Evolutionary conservation across 2,113 vertebrate genomes (phyloP).

Genomic region (Eurypyga helias): DNA sequence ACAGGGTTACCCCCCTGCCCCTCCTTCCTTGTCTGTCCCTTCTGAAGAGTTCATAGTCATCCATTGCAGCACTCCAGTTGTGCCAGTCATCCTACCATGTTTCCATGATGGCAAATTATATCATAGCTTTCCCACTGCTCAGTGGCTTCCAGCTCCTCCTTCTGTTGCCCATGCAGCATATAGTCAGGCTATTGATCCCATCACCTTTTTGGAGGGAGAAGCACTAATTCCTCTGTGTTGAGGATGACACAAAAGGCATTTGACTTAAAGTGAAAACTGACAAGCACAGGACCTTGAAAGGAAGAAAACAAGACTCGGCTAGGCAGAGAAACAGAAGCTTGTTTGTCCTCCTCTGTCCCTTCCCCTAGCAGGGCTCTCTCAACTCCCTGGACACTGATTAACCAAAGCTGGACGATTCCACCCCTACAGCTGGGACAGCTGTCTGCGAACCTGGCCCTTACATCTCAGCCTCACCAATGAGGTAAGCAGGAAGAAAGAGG

Average conservation of each 20-base stretch:
- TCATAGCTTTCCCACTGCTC: too few relatives aligned
- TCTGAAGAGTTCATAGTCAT: too few relatives aligned
- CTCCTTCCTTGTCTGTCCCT: too few relatives aligned
- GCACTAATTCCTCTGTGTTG: too few relatives aligned
- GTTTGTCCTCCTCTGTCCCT: background rate
- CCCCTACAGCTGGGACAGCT: background rate
- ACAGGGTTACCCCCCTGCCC: too few relatives aligned
- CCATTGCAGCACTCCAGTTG: too few relatives aligned
- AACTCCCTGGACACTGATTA: background rate
- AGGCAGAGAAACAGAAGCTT: constrained; percentile 23
- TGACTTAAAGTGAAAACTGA: constrained; percentile 18
- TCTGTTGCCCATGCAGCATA: too few relatives aligned
- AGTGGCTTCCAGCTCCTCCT: too few relatives aligned
- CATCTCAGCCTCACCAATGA: background rate
- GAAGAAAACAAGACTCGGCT: constrained; percentile 42
- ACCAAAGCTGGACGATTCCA: background rate
- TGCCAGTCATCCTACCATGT: too few relatives aligned
- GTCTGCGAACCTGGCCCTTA: background rate
- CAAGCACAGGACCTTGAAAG: constrained; percentile 45
- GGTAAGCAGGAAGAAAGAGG: background rate
- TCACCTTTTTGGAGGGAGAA: too few relatives aligned
- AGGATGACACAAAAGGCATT: background rate
- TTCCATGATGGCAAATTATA: too few relatives aligned
- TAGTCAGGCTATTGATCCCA: too few relatives aligned
- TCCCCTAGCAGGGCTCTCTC: background rate